Percentiles rank a stretch among this genome's conserved stretches.
Conservation (phyloP, 2,888 invertebrate genomes). For the Agrilus mali region DNA sequence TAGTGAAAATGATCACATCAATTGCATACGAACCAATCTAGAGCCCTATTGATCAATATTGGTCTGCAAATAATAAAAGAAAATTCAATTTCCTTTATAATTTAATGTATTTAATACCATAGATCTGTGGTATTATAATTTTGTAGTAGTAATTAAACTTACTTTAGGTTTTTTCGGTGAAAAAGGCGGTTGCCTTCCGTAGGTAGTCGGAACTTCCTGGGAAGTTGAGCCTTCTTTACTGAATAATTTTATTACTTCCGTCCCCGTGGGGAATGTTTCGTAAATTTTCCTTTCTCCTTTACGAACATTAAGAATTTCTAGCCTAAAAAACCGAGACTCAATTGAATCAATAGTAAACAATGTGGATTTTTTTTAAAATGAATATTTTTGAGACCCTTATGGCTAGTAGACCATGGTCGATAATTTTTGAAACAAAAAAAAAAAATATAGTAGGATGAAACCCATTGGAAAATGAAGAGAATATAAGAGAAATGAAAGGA, state of each 20-base stretch:
- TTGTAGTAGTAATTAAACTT: constrained; percentile 20
- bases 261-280: constrained; percentile 33
- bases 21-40: constrained; percentile 23
- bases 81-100: too few species aligned
- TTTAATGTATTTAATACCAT: too few species aligned
- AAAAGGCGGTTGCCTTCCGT: constrained; percentile 35
- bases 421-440: too few species aligned
- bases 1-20: not conserved
- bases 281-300: constrained; percentile 34
- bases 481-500: too few species aligned
- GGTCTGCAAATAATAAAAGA: constrained; percentile 8
- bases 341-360: too few species aligned
- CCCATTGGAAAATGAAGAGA: too few species aligned
- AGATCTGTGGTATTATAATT: too few species aligned
- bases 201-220: constrained; percentile 31
- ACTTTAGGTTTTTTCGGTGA: constrained; percentile 46
- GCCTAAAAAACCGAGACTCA: constrained; percentile 23
- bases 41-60: constrained; percentile 46
- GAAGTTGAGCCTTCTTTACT: constrained; percentile 26
- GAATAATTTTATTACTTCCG: constrained; percentile 34
- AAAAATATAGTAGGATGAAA: too few species aligned
- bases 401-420: too few species aligned
- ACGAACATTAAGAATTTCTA: constrained; percentile 38
- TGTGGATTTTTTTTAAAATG: too few species aligned
- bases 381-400: too few species aligned